Conservation (phyloP, 1,140 invertebrate species). For the Cherax destructor region DNA sequence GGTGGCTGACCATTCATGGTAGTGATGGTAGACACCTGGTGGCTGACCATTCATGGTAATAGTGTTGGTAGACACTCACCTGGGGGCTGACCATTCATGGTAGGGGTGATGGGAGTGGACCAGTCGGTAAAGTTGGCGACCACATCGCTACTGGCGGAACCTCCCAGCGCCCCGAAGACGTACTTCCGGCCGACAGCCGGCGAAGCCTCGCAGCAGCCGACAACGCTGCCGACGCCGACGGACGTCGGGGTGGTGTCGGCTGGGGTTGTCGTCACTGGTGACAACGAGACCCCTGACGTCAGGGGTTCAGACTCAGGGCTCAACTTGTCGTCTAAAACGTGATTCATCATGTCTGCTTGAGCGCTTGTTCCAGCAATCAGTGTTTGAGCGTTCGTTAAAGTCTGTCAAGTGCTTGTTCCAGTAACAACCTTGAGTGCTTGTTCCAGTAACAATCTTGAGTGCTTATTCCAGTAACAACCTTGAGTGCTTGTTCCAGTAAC, state of each 20-base stretch:
- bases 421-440: neutral
- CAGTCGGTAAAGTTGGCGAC: constrained; percentile 51
- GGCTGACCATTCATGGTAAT: neutral
- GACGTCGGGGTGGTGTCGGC: neutral
- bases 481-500: neutral
- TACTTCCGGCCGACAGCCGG: neutral
- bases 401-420: too few relatives aligned
- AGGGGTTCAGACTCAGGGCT: constrained; percentile 22
- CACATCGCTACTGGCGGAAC: constrained; percentile 29
- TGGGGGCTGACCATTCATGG: constrained; percentile 42
- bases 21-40: neutral
- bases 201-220: neutral
- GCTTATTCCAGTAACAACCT: too few relatives aligned
- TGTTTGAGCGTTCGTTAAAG: too few relatives aligned
- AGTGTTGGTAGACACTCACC: neutral
- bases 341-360: constrained; percentile 16
- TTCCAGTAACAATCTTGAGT: too few relatives aligned
- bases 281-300: neutral
- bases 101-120: constrained; percentile 20
- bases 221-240: neutral
- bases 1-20: neutral
- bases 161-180: constrained; percentile 32
- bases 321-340: constrained; percentile 43
- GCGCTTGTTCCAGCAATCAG: neutral
- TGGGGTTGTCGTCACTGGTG: constrained; percentile 20